A percentile compares a stretch with the other conserved stretches of the same genome.
Conservation (phyloP, 92 coral and sea anemone species). For the Plumapathes pennacea region DNA sequence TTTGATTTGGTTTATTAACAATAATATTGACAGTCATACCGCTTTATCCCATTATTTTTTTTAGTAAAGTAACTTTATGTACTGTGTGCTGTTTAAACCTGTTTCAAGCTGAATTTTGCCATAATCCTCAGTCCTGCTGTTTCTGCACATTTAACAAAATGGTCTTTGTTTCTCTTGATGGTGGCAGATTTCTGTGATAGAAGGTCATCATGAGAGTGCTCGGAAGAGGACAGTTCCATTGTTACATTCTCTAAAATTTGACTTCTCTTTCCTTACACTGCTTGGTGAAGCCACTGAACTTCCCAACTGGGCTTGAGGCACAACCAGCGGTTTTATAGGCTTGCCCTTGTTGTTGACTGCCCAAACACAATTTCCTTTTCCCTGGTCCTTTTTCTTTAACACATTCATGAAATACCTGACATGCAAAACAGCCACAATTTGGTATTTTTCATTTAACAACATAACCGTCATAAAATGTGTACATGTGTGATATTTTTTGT, state of each 20-base stretch:
- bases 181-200: slow-evolving; percentile 5
- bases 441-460: too few relatives aligned
- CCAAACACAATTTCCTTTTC: too few relatives aligned
- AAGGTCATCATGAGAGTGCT: not conserved
- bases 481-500: too few relatives aligned
- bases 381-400: too few relatives aligned
- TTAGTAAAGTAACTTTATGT: too few relatives aligned
- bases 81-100: too few relatives aligned
- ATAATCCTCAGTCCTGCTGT: slow-evolving; percentile 18
- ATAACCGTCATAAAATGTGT: too few relatives aligned
- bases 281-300: slow-evolving; percentile 27
- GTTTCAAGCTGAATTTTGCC: slow-evolving; percentile 18
- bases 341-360: slow-evolving; percentile 28
- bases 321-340: slow-evolving; percentile 28
- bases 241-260: slow-evolving; percentile 30
- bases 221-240: not conserved
- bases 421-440: too few relatives aligned
- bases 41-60: too few relatives aligned
- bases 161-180: slow-evolving; percentile 6
- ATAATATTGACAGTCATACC: too few relatives aligned
- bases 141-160: slow-evolving; percentile 23
- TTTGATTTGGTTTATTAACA: too few relatives aligned
- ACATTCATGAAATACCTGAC: too few relatives aligned
- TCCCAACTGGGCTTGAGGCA: slow-evolving; percentile 18
- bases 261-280: slow-evolving; percentile 18